phyloP scores from a whole-genome alignment of 2,113 vertebrate genomes.

The Aix galericulata region DNA sequence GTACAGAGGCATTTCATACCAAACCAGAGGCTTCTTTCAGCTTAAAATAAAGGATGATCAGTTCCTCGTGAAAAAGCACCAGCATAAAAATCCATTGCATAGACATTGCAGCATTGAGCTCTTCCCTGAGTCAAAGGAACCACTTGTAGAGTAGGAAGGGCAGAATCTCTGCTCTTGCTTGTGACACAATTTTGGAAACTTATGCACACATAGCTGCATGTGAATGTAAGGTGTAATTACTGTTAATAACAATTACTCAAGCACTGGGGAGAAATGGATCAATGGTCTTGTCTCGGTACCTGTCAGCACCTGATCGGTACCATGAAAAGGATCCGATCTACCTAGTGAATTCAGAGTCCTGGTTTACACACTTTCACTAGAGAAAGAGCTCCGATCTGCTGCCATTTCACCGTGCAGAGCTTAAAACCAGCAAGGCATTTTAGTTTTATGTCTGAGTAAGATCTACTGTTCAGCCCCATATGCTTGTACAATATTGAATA shows the following conservation, averaged over 20 bases:
- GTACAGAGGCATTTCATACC: neutral
- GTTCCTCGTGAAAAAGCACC: neutral
- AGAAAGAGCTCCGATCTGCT: constrained; percentile 9
- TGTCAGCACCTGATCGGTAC: neutral
- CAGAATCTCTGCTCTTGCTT: neutral
- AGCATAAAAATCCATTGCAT: neutral
- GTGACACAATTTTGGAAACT: neutral
- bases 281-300: neutral
- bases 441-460: constrained; percentile 23
- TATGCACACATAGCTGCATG: neutral
- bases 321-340: constrained; percentile 11
- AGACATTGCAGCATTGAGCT: neutral
- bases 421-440: constrained; percentile 41
- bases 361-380: neutral
- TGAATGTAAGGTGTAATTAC: constrained; percentile 20
- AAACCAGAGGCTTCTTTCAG: neutral
- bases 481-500: neutral
- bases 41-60: neutral
- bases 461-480: constrained; percentile 6
- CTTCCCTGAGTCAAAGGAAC: neutral
- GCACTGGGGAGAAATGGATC: constrained; percentile 2
- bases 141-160: neutral
- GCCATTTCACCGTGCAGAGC: neutral
- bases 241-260: neutral
- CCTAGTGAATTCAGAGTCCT: neutral